A percentile compares a stretch with the other conserved stretches of the same genome.
These are phyloP conservation scores for Halyomorpha halys DNA, from an alignment of 1,140 invertebrate species.

Conservation along the genomic window DNA sequence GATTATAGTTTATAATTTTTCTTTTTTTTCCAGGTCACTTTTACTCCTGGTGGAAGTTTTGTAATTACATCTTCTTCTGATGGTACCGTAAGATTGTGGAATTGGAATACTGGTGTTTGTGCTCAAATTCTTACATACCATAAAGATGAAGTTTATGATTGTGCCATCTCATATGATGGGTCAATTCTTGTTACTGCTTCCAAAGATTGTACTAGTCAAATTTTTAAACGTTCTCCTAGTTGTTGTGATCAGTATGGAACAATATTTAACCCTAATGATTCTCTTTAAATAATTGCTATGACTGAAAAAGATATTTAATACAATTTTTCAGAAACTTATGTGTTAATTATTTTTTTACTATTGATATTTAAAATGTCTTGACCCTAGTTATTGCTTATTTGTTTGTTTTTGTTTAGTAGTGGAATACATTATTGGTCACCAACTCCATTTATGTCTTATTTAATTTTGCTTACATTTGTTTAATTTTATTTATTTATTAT, in stretches of 20 bases:
- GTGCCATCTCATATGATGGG: slow-evolving; percentile 64
- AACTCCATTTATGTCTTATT: too few species aligned
- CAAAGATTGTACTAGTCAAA: slow-evolving; percentile 56
- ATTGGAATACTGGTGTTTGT: slow-evolving; percentile 53
- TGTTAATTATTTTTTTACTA: too few species aligned
- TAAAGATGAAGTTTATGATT: slow-evolving; percentile 67
- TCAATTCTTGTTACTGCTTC: slow-evolving; percentile 65
- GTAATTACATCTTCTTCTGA: slow-evolving; percentile 65
- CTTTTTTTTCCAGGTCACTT: slow-evolving; percentile 49
- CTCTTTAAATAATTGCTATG: background rate
- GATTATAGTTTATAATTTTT: background rate
- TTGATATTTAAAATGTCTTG: too few species aligned
- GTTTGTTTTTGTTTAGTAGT: too few species aligned
- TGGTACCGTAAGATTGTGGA: slow-evolving; percentile 62
- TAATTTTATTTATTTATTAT: too few species aligned
- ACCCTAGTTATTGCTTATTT: too few species aligned
- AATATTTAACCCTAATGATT: background rate
- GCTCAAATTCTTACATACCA: slow-evolving; percentile 59
- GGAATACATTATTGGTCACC: too few species aligned
- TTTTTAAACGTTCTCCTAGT: slow-evolving; percentile 43
- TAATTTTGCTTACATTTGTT: too few species aligned
- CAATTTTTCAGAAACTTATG: too few species aligned
- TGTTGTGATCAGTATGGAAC: background rate
- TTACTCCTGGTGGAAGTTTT: slow-evolving; percentile 60
- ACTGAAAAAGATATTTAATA: background rate